Percentiles rank a stretch among this genome's conserved stretches.
phyloP scores from a whole-genome alignment of 2,113 vertebrate species.

The Chiloscyllium plagiosum region DNA sequence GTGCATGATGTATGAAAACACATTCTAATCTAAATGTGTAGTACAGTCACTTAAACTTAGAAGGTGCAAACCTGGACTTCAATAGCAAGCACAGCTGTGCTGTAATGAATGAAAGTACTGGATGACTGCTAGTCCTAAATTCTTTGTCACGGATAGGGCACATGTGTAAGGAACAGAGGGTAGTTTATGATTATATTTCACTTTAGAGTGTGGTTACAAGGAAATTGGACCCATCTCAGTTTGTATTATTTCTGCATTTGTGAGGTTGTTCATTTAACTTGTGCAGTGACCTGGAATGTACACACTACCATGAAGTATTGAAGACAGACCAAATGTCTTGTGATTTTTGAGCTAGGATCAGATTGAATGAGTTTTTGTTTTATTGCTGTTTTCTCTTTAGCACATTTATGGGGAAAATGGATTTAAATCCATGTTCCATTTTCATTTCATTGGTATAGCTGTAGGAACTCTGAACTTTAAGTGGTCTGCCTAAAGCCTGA shows the following conservation, averaged over 20 bases:
- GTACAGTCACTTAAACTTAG: neutral
- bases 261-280: constrained; percentile 62
- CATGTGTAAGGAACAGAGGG: constrained; percentile 31
- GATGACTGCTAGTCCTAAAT: constrained; percentile 21
- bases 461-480: neutral
- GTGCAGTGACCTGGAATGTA: constrained; percentile 56
- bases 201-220: constrained; percentile 42
- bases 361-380: constrained; percentile 10
- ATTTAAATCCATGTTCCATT: neutral
- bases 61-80: neutral
- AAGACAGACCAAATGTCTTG: constrained; percentile 27
- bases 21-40: constrained; percentile 6
- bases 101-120: constrained; percentile 17
- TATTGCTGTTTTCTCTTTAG: constrained; percentile 13
- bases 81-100: neutral
- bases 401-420: neutral
- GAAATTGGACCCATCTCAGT: constrained; percentile 50
- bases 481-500: constrained; percentile 5
- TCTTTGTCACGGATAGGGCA: neutral
- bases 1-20: neutral
- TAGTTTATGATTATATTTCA: constrained; percentile 43
- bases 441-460: neutral
- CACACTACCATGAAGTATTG: constrained; percentile 34
- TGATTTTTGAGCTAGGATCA: constrained; percentile 21
- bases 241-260: constrained; percentile 56